Evolutionary conservation across 2,888 invertebrate genomes (phyloP).

Genomic region (Prosopocoilus inquinatus): DNA sequence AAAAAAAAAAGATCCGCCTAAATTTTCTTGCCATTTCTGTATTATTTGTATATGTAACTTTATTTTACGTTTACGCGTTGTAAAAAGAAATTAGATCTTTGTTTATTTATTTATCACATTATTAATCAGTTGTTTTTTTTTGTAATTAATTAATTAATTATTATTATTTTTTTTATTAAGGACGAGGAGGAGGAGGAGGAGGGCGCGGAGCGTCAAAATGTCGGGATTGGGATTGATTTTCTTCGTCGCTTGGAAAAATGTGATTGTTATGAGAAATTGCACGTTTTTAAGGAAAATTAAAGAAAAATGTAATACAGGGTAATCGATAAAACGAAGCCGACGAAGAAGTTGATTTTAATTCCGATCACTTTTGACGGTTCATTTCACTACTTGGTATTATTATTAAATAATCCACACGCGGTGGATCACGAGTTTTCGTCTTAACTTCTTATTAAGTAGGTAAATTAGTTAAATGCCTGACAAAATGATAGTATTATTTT

Average conservation of each 20-base stretch:
- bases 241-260: not conserved
- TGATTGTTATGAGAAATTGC: not conserved
- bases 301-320: not conserved
- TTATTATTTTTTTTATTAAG: too few species aligned
- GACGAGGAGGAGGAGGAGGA: too few species aligned
- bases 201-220: not conserved
- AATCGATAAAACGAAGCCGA: not conserved
- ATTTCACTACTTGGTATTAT: too few species aligned
- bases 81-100: conserved; percentile 30
- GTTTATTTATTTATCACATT: conserved; percentile 30
- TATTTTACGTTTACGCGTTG: conserved; percentile 13
- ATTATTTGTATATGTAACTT: conserved; percentile 46
- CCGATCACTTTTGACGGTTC: not conserved
- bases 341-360: conserved; percentile 1
- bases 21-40: conserved; percentile 53
- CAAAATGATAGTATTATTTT: conserved; percentile 43
- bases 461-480: conserved; percentile 29
- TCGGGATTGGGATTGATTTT: too few species aligned
- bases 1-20: conserved; percentile 39
- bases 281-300: too few species aligned
- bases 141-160: not conserved
- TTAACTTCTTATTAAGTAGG: conserved; percentile 14
- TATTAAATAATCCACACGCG: conserved; percentile 33
- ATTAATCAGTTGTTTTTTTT: conserved; percentile 26
- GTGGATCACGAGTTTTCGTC: conserved; percentile 26